Base-by-base conservation (phyloP, 2,113 vertebrate species). In the Isichthys henryi region DNA sequence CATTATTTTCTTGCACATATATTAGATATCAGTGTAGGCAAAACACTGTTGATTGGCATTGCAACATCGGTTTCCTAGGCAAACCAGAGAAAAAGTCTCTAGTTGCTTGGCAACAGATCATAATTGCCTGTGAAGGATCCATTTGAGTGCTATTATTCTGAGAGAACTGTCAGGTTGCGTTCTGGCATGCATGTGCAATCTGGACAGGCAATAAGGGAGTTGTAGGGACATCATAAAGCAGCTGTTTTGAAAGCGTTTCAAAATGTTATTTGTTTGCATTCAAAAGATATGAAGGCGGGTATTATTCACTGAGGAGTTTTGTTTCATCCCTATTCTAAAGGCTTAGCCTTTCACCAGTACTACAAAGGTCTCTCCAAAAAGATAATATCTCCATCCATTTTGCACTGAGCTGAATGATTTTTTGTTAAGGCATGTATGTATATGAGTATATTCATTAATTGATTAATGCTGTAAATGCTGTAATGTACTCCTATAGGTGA, bases 61-160 rank as follows among this genome's bases (percentile, higher is more conserved):
- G 70, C 90, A 89, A 90, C 89, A 82, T 88, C 86, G 91, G 91
- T 92, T 89, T 91, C 90, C 91, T 89, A 83, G 86, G 87, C 43
- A 85, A 90, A 88, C 87, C 88, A 82, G 56, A 92, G 90, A 90
- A 89, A 88, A 86, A 92, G 90, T 90, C 88, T 91, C 84, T 90
- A 90, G 93, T 94, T 94, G 93, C 93, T 90, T 93, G 92, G 93
- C 93, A 94, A 94, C 93, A 91, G 92, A 94, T 94, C 90, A 92
- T 93, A 91, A 94, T 93, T 94, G 90, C 91, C 91, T 91, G 91
- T 93, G 92, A 93, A 93, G 93, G 92, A 92, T 91, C 91, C 91
- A 92, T 94, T 92, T 90, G 91, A 93, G 91, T 92, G 91, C 91
- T 90, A 93, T 94, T 92, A 92, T 91, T 89, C 89, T 90, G 90